Evolutionary conservation across 2,888 invertebrate genomes (phyloP), one percentile per base, ranked within the genome.

Genomic region (Mantis religiosa): DNA sequence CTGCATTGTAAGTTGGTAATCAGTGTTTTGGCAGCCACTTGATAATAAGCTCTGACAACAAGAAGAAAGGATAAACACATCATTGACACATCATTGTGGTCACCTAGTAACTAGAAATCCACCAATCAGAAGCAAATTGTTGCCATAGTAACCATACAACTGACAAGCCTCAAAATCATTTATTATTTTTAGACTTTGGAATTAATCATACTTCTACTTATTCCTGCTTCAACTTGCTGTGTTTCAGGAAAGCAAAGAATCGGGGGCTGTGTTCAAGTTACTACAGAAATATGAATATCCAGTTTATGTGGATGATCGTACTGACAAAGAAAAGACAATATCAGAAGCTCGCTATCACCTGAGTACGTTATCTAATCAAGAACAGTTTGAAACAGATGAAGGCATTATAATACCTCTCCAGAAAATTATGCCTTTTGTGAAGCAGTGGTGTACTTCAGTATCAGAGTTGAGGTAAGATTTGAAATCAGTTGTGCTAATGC

Each of bases 241-340:
- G 25, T 71, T 71, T 71, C 54, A 71, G 54, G 54, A 71, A 71
- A 71, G 15, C 20, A 6, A 71, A 71, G 25, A 71, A 2, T 71
- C 54, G 0, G 28, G 82, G 20, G 41, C 83, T 28, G 41, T 82
- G 27, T 90, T 87, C 81, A 71, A 88, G 28, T 34, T 88, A 30
- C 14, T 90, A 27, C 27, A 27, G 6, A 83, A 87, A 20, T 89
- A 88, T 81, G 82, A 83, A 25, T 90, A 89, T 88, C 90, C 90
- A n/a, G 91, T 90, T 88, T 89, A 91, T 30, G 85, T 91, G 7
- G 93, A 93, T 89, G 92, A 91, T 90, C 92, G 93, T 83, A 91
- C 93, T 0, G 92, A 92, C 71, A 92, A 92, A 82, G 90, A 92
- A 81, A 93, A 93, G 89, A 92, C 93, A 71, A 90, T 92, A 9